Evolutionary conservation across 2,797 vertebrate genomes (phyloP).

Genomic region (Meda fulgida): DNA sequence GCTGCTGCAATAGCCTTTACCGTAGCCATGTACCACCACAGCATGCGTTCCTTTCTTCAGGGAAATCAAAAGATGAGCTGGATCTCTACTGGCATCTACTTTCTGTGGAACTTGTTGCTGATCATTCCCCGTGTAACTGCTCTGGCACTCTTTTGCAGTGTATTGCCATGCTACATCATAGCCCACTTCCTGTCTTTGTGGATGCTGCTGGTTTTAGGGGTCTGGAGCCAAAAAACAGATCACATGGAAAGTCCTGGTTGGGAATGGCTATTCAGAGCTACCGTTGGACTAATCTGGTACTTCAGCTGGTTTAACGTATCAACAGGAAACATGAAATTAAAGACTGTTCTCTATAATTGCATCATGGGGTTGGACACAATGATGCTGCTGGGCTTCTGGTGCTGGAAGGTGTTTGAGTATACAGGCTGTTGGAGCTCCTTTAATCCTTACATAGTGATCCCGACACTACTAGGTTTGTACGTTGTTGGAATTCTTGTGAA

Average conservation of each 20-base stretch:
- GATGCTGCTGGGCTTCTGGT: constrained; percentile 77
- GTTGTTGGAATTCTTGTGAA: constrained; percentile 75
- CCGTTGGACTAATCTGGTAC: constrained; percentile 86
- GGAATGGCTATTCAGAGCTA: constrained; percentile 83
- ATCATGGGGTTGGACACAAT: constrained; percentile 78
- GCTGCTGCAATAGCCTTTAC: constrained; percentile 78
- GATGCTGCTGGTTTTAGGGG: constrained; percentile 79
- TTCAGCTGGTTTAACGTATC: constrained; percentile 89
- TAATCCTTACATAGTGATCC: neutral
- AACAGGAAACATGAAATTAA: constrained; percentile 67
- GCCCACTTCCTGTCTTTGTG: constrained; percentile 84
- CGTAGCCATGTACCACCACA: constrained; percentile 85
- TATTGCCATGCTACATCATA: constrained; percentile 75
- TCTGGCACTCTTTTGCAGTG: constrained; percentile 81
- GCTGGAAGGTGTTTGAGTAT: constrained; percentile 48
- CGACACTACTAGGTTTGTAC: constrained; percentile 52
- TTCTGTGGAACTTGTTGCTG: constrained; percentile 88
- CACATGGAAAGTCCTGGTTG: constrained; percentile 78
- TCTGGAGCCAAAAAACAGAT: constrained; percentile 74
- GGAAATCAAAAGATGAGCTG: constrained; percentile 69
- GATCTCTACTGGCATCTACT: constrained; percentile 74
- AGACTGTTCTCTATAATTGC: constrained; percentile 76
- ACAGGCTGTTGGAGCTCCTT: constrained; percentile 1
- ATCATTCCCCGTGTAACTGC: constrained; percentile 79
- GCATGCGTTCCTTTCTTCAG: constrained; percentile 80